Evolutionary conservation across 2,888 invertebrate genomes (phyloP).

Genomic region (Ashinkailepas kermadecensis): DNA sequence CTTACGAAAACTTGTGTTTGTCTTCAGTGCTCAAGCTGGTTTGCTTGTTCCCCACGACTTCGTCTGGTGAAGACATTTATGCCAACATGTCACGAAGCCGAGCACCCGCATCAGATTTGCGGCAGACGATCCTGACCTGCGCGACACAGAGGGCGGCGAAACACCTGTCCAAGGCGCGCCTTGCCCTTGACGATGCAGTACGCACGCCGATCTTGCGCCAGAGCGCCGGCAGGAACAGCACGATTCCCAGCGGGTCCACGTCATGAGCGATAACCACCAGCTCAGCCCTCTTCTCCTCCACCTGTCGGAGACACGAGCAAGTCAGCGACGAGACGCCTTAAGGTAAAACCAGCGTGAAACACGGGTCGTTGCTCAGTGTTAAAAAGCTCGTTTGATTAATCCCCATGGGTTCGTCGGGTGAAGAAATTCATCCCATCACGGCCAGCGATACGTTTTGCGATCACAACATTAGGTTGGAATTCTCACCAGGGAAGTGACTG

Average conservation of each 20-base stretch:
- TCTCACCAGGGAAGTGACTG: slow-evolving; percentile 73
- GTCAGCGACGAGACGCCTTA: not conserved
- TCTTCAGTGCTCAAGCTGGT: too few relatives aligned
- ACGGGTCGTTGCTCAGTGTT: not conserved
- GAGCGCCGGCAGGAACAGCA: slow-evolving; percentile 92
- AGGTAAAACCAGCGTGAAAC: too few relatives aligned
- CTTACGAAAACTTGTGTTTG: too few relatives aligned
- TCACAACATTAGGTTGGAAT: too few relatives aligned
- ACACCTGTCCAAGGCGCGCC: slow-evolving; percentile 88
- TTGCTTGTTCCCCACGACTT: slow-evolving; percentile 33
- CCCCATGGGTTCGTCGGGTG: slow-evolving; percentile 15
- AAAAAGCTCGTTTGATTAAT: slow-evolving; percentile 1
- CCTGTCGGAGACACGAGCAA: not conserved
- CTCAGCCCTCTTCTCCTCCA: slow-evolving; percentile 98
- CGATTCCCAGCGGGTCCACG: slow-evolving; percentile 98
- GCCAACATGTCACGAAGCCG: not conserved
- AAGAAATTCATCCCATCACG: slow-evolving; percentile 21
- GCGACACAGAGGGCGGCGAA: slow-evolving; percentile 79
- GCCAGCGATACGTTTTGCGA: not conserved
- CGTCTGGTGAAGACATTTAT: slow-evolving; percentile 30
- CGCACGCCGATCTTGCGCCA: slow-evolving; percentile 99
- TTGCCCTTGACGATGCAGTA: slow-evolving; percentile 99
- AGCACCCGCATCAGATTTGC: too few relatives aligned
- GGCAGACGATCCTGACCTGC: slow-evolving; percentile 50
- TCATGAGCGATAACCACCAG: slow-evolving; percentile 97